phyloP scores from a whole-genome alignment of 1,140 invertebrate species.

The Drosophila neocordata region DNA sequence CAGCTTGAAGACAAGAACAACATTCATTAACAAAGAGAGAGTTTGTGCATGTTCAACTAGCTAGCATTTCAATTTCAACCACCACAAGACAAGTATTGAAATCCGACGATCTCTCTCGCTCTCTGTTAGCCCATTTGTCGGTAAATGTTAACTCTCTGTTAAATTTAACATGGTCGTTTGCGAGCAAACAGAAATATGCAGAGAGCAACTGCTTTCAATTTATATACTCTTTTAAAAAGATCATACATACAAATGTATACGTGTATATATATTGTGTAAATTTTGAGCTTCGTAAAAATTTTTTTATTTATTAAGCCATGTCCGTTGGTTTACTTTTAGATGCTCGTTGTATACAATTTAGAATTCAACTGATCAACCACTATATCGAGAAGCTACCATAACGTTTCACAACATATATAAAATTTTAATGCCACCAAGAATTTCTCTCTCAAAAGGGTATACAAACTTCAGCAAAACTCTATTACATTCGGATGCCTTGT shows the following conservation, averaged over 20 bases:
- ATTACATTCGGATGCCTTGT: background rate
- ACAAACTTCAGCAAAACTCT: background rate
- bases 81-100: background rate
- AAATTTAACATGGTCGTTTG: background rate
- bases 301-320: no score
- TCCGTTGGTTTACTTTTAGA: no score
- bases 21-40: background rate
- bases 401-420: background rate
- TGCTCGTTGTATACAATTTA: no score
- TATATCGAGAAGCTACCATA: no score
- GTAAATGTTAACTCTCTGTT: slow-evolving; percentile 4
- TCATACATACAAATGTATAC: no score
- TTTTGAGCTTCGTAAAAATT: no score
- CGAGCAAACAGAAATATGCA: no score
- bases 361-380: no score
- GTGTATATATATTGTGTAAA: no score
- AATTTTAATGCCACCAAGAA: background rate
- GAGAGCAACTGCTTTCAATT: no score
- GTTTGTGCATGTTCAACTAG: background rate
- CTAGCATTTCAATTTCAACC: background rate
- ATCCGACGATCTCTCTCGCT: background rate
- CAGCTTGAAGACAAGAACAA: slow-evolving; percentile 7
- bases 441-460: background rate
- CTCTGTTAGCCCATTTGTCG: background rate
- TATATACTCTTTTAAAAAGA: no score